Conservation (phyloP, 2,888 invertebrate species). For the Chymomyza procnemis region DNA sequence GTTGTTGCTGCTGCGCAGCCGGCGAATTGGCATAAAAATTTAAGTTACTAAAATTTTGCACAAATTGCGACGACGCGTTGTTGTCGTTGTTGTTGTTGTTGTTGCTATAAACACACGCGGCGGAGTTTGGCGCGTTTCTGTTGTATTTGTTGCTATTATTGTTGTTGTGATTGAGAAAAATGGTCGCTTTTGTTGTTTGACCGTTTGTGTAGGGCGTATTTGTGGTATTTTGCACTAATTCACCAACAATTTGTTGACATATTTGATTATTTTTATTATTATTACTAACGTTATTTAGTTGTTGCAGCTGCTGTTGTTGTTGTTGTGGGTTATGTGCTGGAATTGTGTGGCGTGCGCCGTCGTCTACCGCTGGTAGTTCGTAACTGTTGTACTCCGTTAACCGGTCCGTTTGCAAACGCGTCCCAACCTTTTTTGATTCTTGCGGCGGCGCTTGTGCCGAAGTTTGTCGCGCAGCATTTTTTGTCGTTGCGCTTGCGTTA, state of each 20-base stretch:
- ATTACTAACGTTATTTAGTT: conserved; percentile 26
- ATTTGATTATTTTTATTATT: conserved; percentile 38
- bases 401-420: conserved; percentile 76
- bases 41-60: conserved; percentile 57
- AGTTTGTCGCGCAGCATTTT: conserved; percentile 45
- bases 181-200: conserved; percentile 59
- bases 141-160: conserved; percentile 40
- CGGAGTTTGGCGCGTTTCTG: conserved; percentile 27
- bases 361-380: conserved; percentile 43
- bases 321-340: conserved; percentile 28
- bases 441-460: conserved; percentile 53
- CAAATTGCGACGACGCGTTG: conserved; percentile 28
- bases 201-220: conserved; percentile 53
- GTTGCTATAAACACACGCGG: conserved; percentile 69
- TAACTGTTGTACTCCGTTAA: conserved; percentile 43
- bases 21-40: conserved; percentile 57
- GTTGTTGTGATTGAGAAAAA: conserved; percentile 53
- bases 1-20: conserved; percentile 26
- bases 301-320: conserved; percentile 28
- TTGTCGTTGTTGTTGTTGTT: conserved; percentile 46
- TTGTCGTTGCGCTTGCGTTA: conserved; percentile 12
- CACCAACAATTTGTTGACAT: conserved; percentile 42
- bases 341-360: conserved; percentile 43
- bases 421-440: conserved; percentile 77
- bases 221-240: conserved; percentile 62